Base-by-base conservation (phyloP, 2,113 vertebrate species). In the Pseudolaguvia tuberculata region DNA sequence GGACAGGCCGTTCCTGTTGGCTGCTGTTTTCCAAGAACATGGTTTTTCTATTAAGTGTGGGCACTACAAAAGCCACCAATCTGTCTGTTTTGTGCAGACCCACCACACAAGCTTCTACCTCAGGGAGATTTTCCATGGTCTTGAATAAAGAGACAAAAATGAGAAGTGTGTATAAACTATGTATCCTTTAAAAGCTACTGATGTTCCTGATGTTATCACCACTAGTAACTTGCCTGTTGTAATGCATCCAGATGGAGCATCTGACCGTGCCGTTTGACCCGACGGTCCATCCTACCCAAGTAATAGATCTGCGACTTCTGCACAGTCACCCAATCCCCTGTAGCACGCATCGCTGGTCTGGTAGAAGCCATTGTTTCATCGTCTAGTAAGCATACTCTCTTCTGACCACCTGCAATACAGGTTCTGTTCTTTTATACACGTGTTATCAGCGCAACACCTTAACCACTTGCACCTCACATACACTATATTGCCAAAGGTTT, bases 181-280 rank as follows among this genome's bases (percentile, higher is more conserved):
- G 29, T 25, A 1, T 39, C 27, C n/a, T 39, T 31, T 0, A 5
- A 47, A 65, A 65, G 39, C n/a, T 23, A 45, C 20, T 3, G n/a
- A 27, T 27, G 15, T 27, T 50, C 45, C 27, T 1, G 4, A 48
- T 5, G 50, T 62, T 10, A 53, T 53, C 52, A 61, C 2, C 9
- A 15, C 68, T 17, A n/a, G 31, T 31, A 4, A 12, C 48, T 67
- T 82, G 97, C 97, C 84, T 93, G 92, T 79, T 94, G 95, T 71
- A 99, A 51, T 50, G 84, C 80, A 75, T 95, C 93, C 76, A 87
- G 80, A 84, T 93, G 94, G 29, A 99, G 87, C 29, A 90, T 88
- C 73, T 97, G 95, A 18, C 96, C 92, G 0, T 98, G 91, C 4
- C 96, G 94, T 86, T 99, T 99, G 53, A 98, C 89, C 73, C 94